phyloP scores from a whole-genome alignment of 2,113 vertebrate genomes.

The Barbus barbus region DNA sequence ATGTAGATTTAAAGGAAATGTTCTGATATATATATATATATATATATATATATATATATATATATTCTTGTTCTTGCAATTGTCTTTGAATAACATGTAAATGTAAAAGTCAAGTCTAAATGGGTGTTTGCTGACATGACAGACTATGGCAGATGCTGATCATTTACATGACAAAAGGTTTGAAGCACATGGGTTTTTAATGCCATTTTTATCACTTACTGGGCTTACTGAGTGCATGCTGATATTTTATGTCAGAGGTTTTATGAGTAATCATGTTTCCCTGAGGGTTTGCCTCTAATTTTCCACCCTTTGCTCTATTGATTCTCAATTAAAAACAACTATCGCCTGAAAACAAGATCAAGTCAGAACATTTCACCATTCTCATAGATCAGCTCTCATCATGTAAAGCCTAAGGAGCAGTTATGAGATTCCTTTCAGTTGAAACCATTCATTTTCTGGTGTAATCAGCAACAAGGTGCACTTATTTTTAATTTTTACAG shows the following conservation, averaged over 20 bases:
- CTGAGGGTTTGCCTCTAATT: constrained; percentile 42
- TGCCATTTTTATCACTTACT: constrained; percentile 6
- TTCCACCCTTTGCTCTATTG: constrained; percentile 51
- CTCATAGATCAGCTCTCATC: constrained; percentile 19
- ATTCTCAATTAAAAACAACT: constrained; percentile 54
- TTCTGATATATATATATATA: no score
- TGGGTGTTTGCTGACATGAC: not conserved
- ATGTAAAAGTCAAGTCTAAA: not conserved
- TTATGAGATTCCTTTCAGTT: not conserved
- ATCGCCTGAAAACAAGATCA: constrained; percentile 40
- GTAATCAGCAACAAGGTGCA: not conserved
- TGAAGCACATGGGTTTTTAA: constrained; percentile 1
- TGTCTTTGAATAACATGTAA: constrained; percentile 3
- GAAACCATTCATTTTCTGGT: not conserved
- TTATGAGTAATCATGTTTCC: constrained; percentile 44
- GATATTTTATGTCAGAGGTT: constrained; percentile 18
- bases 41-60: no score
- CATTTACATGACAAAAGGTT: not conserved
- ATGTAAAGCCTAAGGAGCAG: constrained; percentile 22
- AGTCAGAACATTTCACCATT: constrained; percentile 29
- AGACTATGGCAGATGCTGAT: not conserved
- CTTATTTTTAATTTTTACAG: not conserved
- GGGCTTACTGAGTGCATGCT: not conserved
- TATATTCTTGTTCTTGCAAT: not conserved
- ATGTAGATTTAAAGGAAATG: not conserved